Conservation (phyloP, 2,888 invertebrate genomes). For the Cheilosia soror region DNA sequence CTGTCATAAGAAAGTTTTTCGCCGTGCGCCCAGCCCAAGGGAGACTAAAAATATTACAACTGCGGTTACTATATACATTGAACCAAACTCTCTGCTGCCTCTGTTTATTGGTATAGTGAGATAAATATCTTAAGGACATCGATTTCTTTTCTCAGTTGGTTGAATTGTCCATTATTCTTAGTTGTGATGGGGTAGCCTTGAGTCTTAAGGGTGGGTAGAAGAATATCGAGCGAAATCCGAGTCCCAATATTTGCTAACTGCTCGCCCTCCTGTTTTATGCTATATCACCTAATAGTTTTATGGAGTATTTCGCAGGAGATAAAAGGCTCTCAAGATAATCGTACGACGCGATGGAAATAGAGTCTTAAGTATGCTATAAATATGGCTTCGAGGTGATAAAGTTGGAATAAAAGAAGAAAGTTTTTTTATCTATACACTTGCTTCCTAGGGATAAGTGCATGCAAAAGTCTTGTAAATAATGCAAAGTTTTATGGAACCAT, state of each 20-base stretch:
- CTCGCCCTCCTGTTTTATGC: slow-evolving; percentile 25
- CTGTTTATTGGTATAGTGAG: slow-evolving; percentile 36
- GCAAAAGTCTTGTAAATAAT: slow-evolving; percentile 13
- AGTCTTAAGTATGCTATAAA: slow-evolving; percentile 47
- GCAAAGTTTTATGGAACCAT: neutral
- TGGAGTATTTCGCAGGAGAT: slow-evolving; percentile 54
- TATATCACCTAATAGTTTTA: slow-evolving; percentile 51
- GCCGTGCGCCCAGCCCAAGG: slow-evolving; percentile 18
- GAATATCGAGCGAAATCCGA: neutral
- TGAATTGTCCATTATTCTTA: slow-evolving; percentile 60
- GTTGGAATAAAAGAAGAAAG: neutral
- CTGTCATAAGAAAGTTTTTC: slow-evolving; percentile 46
- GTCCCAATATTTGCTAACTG: slow-evolving; percentile 38
- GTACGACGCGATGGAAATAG: slow-evolving; percentile 32
- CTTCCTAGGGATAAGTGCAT: neutral
- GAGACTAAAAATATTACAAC: slow-evolving; percentile 38
- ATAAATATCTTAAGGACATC: slow-evolving; percentile 61
- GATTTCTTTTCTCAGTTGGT: slow-evolving; percentile 58
- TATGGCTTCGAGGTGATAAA: slow-evolving; percentile 46
- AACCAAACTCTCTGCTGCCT: slow-evolving; percentile 1
- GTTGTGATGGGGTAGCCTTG: slow-evolving; percentile 37
- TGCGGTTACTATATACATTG: slow-evolving; percentile 20
- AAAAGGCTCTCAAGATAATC: slow-evolving; percentile 57
- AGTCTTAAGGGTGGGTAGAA: neutral
- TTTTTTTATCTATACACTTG: neutral